phyloP scores from a whole-genome alignment of 2,113 vertebrate genomes.

The Gymnorhina tibicen region DNA sequence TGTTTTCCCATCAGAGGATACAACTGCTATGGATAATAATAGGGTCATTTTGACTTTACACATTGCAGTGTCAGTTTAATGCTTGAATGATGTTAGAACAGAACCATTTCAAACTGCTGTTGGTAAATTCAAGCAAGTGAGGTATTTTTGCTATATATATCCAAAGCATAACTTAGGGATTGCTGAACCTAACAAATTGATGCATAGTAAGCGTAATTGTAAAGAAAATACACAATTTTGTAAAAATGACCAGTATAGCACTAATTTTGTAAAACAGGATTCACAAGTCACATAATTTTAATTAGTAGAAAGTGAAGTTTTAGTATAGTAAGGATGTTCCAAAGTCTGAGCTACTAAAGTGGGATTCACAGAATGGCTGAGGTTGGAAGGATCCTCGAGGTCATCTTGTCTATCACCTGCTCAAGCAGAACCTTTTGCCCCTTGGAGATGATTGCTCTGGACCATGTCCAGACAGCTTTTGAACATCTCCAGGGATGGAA shows the following conservation, averaged over 20 bases:
- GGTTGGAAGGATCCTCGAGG: not conserved
- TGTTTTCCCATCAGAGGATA: not conserved
- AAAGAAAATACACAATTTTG: not conserved
- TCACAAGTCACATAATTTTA: not conserved
- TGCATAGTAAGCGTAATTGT: not conserved
- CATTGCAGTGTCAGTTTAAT: not conserved
- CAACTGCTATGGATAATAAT: not conserved
- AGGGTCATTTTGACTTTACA: not conserved
- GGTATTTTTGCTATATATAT: not conserved
- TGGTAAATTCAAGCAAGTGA: not conserved
- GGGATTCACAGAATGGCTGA: not conserved
- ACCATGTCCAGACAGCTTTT: not conserved
- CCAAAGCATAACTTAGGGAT: not conserved
- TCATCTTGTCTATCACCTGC: not conserved
- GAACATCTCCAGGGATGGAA: not conserved
- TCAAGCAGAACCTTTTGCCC: not conserved
- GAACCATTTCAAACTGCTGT: not conserved
- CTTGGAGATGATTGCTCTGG: not conserved
- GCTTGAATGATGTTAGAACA: not conserved
- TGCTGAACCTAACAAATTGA: not conserved
- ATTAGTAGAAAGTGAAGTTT: not conserved
- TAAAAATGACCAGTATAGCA: not conserved
- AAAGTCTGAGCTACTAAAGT: not conserved
- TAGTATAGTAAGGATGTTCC: not conserved
- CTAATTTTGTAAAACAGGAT: not conserved